A percentile compares a stretch with the other conserved stretches of the same genome.
Conservation (phyloP, 1,140 invertebrate species). For the Hylyphantes graminicola region DNA sequence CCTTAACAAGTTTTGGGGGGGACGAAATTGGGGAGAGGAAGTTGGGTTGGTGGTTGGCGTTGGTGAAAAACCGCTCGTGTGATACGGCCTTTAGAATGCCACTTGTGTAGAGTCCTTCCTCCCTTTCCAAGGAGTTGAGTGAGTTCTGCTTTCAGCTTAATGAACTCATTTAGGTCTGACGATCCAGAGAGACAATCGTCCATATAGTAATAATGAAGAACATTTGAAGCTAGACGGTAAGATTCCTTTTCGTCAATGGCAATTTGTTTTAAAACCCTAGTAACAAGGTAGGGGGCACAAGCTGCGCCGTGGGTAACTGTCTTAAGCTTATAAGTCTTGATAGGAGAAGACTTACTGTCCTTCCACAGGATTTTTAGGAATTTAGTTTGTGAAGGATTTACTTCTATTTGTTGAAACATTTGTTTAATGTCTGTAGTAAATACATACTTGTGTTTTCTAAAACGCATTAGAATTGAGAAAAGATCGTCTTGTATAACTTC, state of each 20-base stretch:
- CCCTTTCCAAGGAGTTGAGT: background rate
- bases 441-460: constrained; percentile 56
- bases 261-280: constrained; percentile 64
- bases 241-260: constrained; percentile 60
- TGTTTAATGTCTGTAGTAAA: constrained; percentile 63
- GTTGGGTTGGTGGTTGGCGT: no score
- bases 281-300: constrained; percentile 64
- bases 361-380: constrained; percentile 64
- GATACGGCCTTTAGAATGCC: no score
- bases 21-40: no score
- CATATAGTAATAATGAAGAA: background rate
- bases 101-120: no score
- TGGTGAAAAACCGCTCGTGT: no score
- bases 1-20: no score
- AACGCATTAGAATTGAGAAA: constrained; percentile 14
- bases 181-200: constrained; percentile 7
- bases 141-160: constrained; percentile 7
- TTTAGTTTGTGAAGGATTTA: constrained; percentile 64
- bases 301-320: constrained; percentile 66
- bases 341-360: constrained; percentile 29
- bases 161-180: background rate
- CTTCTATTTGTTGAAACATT: constrained; percentile 63
- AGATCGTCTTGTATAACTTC: background rate
- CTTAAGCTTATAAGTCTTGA: constrained; percentile 63
- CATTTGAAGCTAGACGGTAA: background rate